Percentiles rank a stretch among this genome's conserved stretches.
phyloP scores from a whole-genome alignment of 2,113 vertebrate genomes.

The Hippocampus mohnikei region DNA sequence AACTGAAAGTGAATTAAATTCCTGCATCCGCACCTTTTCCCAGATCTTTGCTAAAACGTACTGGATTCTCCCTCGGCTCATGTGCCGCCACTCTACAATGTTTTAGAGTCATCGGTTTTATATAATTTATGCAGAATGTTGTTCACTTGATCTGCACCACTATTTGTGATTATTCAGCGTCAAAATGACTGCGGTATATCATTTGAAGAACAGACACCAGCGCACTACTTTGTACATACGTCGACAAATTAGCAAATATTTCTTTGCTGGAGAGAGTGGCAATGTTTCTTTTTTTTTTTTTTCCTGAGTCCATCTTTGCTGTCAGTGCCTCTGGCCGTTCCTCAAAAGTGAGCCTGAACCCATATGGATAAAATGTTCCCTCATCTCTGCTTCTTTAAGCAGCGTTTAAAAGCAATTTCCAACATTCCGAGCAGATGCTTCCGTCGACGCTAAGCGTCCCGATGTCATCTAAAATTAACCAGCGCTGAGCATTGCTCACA shows the following conservation, averaged over 20 bases:
- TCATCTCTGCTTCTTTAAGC: conserved; percentile 34
- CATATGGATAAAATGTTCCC: conserved; percentile 43
- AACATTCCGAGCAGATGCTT: conserved; percentile 43
- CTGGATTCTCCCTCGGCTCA: too few relatives aligned
- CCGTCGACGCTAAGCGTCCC: conserved; percentile 22
- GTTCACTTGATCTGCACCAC: too few relatives aligned
- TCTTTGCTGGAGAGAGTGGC: neutral
- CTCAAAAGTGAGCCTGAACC: conserved; percentile 23
- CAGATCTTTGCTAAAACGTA: too few relatives aligned
- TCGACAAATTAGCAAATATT: conserved; percentile 5
- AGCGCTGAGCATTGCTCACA: conserved; percentile 47
- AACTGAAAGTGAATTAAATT: too few relatives aligned
- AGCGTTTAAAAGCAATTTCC: conserved; percentile 54
- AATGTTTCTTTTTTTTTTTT: neutral
- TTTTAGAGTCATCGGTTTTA: too few relatives aligned
- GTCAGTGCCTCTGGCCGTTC: conserved; percentile 19
- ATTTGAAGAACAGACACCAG: neutral
- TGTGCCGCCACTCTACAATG: too few relatives aligned
- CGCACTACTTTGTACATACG: neutral
- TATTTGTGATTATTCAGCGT: too few relatives aligned
- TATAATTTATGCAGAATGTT: too few relatives aligned
- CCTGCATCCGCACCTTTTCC: too few relatives aligned
- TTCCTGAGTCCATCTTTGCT: conserved; percentile 7
- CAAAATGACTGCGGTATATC: neutral
- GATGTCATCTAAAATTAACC: conserved; percentile 66